Percentiles rank a stretch among this genome's conserved stretches.
Evolutionary conservation across 2,113 vertebrate species (phyloP).

Genomic region (Lampris megalopsis): DNA sequence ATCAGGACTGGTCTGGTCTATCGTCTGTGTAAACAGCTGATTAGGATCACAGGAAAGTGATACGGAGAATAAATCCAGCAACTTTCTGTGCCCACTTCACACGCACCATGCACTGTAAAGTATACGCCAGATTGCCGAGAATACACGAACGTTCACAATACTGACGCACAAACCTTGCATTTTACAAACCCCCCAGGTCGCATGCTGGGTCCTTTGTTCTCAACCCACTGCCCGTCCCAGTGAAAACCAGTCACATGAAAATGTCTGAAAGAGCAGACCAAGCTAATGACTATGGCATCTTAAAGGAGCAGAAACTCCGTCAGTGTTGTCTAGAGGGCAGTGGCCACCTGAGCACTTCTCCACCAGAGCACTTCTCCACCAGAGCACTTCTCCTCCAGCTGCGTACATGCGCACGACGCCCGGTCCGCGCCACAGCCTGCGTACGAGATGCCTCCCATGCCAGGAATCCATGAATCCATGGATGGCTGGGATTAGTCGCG

Average conservation of each 20-base stretch:
- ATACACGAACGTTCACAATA: background rate
- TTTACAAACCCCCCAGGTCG: background rate
- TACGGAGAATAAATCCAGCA: conserved; percentile 12
- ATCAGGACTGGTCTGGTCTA: conserved; percentile 18
- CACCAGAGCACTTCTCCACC: too few species aligned
- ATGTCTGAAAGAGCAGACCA: background rate
- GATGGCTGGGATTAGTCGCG: background rate
- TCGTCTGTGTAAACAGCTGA: conserved; percentile 55
- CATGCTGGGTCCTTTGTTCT: background rate
- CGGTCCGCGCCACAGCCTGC: too few species aligned
- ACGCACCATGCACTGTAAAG: background rate
- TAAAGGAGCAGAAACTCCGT: conserved; percentile 39
- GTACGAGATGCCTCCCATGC: too few species aligned
- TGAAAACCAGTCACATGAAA: conserved; percentile 2
- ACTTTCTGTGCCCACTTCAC: background rate
- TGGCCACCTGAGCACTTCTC: too few species aligned
- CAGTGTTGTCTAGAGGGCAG: conserved; percentile 6
- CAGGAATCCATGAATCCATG: too few species aligned
- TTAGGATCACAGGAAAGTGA: conserved; percentile 44
- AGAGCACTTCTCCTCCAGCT: too few species aligned
- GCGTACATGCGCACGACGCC: too few species aligned
- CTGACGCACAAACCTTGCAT: background rate
- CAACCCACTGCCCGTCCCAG: background rate
- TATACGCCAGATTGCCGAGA: too few species aligned
- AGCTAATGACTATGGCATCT: conserved; percentile 14